These are phyloP conservation scores for Pyrrhura leucotis DNA, from an alignment of 2,797 vertebrate species.

Conservation along the genomic window DNA sequence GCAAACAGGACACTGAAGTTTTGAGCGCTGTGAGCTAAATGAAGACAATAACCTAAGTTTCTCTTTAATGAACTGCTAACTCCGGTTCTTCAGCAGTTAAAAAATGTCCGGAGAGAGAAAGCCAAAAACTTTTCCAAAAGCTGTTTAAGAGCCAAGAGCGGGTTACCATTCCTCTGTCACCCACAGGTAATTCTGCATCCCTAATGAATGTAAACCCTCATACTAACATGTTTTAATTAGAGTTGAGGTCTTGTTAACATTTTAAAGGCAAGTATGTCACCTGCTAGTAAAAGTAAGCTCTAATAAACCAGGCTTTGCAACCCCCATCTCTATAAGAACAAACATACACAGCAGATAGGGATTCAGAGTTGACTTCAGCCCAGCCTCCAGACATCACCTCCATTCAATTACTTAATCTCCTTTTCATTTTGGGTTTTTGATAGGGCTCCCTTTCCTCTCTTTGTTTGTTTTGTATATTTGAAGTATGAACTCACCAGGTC, in stretches of 20 bases:
- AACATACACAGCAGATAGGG: background rate
- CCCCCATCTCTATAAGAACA: background rate
- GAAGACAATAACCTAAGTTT: slow-evolving; percentile 32
- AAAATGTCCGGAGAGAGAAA: background rate
- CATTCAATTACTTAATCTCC: slow-evolving; percentile 1
- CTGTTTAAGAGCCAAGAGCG: background rate
- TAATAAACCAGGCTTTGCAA: background rate
- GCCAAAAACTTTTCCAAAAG: background rate
- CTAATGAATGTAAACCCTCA: background rate
- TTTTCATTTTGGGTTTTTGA: slow-evolving; percentile 1
- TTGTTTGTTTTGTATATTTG: slow-evolving; percentile 50
- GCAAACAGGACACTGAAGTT: background rate
- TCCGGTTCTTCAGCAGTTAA: background rate
- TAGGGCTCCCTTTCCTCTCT: background rate
- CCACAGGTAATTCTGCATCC: background rate
- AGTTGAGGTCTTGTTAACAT: background rate
- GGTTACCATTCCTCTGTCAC: background rate
- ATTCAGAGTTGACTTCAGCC: background rate
- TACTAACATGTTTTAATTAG: background rate
- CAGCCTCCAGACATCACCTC: background rate
- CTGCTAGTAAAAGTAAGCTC: slow-evolving; percentile 3
- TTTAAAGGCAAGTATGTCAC: background rate
- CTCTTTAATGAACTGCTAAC: background rate
- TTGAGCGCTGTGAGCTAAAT: background rate
- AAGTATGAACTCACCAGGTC: slow-evolving; percentile 62